phyloP scores from a whole-genome alignment of 2,888 invertebrate species.

The Onthophagus sagittarius region DNA sequence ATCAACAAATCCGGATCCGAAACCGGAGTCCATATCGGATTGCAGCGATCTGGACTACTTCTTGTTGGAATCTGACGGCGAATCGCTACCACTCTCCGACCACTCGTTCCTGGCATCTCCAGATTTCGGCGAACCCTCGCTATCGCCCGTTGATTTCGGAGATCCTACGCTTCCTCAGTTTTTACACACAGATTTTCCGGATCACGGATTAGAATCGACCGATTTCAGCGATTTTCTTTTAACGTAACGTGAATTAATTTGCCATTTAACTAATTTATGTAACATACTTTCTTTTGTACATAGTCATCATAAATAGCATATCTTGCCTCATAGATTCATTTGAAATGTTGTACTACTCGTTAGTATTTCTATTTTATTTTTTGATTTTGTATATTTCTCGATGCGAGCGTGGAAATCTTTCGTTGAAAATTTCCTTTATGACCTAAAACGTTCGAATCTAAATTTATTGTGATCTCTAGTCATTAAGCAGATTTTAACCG shows the following conservation, averaged over 20 bases:
- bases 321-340: slow-evolving; percentile 26
- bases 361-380: not conserved
- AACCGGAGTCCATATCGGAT: slow-evolving; percentile 33
- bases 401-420: not conserved
- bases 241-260: slow-evolving; percentile 36
- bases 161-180: slow-evolving; percentile 44
- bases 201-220: slow-evolving; percentile 41
- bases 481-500: not conserved
- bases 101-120: slow-evolving; percentile 54
- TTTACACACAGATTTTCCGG: slow-evolving; percentile 44
- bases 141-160: slow-evolving; percentile 56
- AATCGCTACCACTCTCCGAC: slow-evolving; percentile 55
- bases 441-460: not conserved
- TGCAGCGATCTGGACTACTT: slow-evolving; percentile 48
- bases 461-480: slow-evolving; percentile 6
- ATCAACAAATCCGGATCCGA: slow-evolving; percentile 25
- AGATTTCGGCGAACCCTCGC: slow-evolving; percentile 50
- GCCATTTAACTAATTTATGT: slow-evolving; percentile 19
- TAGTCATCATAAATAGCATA: slow-evolving; percentile 24
- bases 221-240: slow-evolving; percentile 47
- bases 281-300: slow-evolving; percentile 23
- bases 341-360: not conserved
- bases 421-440: not conserved
- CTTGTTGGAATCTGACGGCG: slow-evolving; percentile 58
- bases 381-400: not conserved